Conservation (phyloP, 1,140 invertebrate species). For the Stenopsyche tienmushanensis region DNA sequence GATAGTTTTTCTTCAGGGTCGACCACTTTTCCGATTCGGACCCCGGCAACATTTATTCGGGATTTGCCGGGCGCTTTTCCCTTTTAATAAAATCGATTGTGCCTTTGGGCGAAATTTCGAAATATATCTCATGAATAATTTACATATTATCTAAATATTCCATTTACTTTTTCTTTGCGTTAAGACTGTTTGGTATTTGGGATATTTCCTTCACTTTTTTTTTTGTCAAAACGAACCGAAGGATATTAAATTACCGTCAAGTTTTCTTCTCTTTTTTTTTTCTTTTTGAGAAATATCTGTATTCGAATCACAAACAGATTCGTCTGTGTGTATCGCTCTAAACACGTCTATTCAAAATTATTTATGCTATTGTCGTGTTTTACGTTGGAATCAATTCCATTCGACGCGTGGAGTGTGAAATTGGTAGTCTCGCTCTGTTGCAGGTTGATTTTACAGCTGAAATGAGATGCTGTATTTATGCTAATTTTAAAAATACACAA, state of each 20-base stretch:
- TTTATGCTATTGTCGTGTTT: no score
- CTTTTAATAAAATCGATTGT: not conserved
- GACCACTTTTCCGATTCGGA: slow-evolving; percentile 1
- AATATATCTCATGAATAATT: slow-evolving; percentile 25
- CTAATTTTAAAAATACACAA: no score
- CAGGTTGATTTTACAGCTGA: no score
- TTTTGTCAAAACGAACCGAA: not conserved
- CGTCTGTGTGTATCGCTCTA: no score
- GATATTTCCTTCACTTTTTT: not conserved
- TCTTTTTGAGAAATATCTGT: no score
- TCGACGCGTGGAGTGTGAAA: no score
- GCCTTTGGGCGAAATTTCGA: not conserved
- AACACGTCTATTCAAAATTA: no score
- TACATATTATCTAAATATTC: slow-evolving; percentile 26
- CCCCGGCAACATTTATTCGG: not conserved
- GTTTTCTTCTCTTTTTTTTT: not conserved
- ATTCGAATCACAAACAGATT: no score
- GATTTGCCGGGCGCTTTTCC: not conserved
- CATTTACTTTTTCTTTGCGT: slow-evolving; percentile 15
- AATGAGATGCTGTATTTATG: no score
- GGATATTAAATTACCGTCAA: slow-evolving; percentile 16
- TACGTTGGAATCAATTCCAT: no score
- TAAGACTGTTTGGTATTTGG: not conserved
- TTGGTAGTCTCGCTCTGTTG: no score
- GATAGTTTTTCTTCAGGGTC: no score